Conservation (phyloP, 2,888 invertebrate genomes). For the Nomada goodeniana region DNA sequence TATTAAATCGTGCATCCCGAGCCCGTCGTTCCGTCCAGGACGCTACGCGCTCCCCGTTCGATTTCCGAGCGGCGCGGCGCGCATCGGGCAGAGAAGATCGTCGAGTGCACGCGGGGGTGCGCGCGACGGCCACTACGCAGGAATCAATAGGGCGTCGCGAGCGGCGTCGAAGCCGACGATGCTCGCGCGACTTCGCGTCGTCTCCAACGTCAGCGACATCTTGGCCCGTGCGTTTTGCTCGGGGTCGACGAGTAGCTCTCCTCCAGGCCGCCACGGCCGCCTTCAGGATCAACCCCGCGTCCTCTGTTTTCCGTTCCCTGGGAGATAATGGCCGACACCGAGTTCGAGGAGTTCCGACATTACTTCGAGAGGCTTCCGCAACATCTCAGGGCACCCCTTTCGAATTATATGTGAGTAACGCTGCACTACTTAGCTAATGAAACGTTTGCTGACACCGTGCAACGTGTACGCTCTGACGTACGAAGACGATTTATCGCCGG, state of each 20-base stretch:
- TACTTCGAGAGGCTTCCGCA: conserved; percentile 93
- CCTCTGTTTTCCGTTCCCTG: conserved; percentile 15
- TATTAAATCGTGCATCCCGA: conserved; percentile 37
- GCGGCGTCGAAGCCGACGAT: conserved; percentile 66
- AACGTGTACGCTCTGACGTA: neutral
- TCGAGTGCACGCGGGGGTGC: conserved; percentile 65
- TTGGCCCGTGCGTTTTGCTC: conserved; percentile 49
- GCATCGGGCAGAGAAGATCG: conserved; percentile 50
- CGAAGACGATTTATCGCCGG: neutral
- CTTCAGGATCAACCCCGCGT: conserved; percentile 57
- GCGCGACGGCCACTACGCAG: conserved; percentile 72
- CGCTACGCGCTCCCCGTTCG: conserved; percentile 23
- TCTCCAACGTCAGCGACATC: conserved; percentile 67
- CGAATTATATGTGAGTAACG: conserved; percentile 94
- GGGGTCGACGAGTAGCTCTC: conserved; percentile 66
- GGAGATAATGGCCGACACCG: conserved; percentile 93
- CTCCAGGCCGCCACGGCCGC: conserved; percentile 67
- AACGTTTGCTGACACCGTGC: neutral
- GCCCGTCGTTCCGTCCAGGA: too few species aligned
- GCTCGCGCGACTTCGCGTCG: conserved; percentile 55
- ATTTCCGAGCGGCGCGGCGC: conserved; percentile 53
- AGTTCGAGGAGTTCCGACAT: conserved; percentile 96
- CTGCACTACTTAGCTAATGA: neutral
- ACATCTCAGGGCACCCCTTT: conserved; percentile 91
- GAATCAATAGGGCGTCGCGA: conserved; percentile 79